Evolutionary conservation across 92 coral and sea anemone genomes (phyloP).

Genomic region (Paragorgia papillata): DNA sequence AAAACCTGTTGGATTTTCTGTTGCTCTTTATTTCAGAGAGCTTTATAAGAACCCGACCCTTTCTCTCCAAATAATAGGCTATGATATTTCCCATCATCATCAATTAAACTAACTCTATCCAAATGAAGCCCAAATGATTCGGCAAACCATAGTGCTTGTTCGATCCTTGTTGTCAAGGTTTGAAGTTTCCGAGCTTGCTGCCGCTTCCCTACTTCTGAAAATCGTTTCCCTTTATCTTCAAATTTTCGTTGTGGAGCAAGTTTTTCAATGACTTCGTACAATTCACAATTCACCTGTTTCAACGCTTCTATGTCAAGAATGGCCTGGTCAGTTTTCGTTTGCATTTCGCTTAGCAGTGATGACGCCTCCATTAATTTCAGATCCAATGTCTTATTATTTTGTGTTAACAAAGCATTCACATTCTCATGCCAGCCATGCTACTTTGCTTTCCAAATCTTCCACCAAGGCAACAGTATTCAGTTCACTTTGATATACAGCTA

Average conservation of each 20-base stretch:
- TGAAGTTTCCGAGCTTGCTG: slow-evolving; percentile 19
- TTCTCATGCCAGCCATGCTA: slow-evolving; percentile 13
- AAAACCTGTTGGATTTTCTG: slow-evolving; percentile 7
- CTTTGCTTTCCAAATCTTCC: neutral
- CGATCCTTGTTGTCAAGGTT: slow-evolving; percentile 9
- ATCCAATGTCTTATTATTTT: slow-evolving; percentile 7
- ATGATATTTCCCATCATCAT: neutral
- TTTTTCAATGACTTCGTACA: slow-evolving; percentile 8
- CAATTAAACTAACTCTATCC: slow-evolving; percentile 10
- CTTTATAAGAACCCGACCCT: slow-evolving; percentile 2
- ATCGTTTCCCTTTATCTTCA: slow-evolving; percentile 18
- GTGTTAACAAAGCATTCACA: slow-evolving; percentile 11
- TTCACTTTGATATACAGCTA: slow-evolving; percentile 17
- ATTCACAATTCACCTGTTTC: neutral
- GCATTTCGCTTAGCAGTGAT: neutral
- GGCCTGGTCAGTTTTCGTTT: slow-evolving; percentile 11
- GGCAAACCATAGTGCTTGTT: slow-evolving; percentile 16
- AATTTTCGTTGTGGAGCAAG: slow-evolving; percentile 5
- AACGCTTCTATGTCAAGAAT: slow-evolving; percentile 16
- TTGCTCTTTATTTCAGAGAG: slow-evolving; percentile 18
- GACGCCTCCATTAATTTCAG: slow-evolving; percentile 25
- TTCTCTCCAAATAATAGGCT: slow-evolving; percentile 1
- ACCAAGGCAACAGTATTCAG: slow-evolving; percentile 10
- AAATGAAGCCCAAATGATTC: slow-evolving; percentile 30
- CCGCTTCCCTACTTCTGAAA: slow-evolving; percentile 15